Conservation (phyloP, 1,140 invertebrate species). For the Anthonomus grandis region DNA sequence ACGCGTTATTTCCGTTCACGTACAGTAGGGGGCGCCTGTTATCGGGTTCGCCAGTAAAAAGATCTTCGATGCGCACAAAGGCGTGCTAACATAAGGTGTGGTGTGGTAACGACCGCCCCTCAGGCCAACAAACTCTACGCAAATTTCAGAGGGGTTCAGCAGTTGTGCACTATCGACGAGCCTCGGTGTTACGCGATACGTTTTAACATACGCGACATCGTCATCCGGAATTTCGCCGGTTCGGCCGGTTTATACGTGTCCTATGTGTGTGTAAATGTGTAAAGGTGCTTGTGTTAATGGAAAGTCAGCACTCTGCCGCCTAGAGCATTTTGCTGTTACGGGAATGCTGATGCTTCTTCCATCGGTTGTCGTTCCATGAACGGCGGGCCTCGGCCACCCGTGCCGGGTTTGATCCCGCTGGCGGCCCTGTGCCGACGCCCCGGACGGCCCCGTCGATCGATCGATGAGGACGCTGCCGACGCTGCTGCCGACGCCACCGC, state of each 20-base stretch:
- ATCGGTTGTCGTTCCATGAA: slow-evolving; percentile 38
- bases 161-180: slow-evolving; percentile 21
- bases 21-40: slow-evolving; percentile 34
- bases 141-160: slow-evolving; percentile 30
- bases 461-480: slow-evolving; percentile 37
- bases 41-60: slow-evolving; percentile 28
- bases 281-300: neutral
- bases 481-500: slow-evolving; percentile 43
- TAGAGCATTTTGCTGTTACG: slow-evolving; percentile 2
- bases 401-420: slow-evolving; percentile 48
- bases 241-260: slow-evolving; percentile 5
- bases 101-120: slow-evolving; percentile 19
- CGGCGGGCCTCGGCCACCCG: slow-evolving; percentile 43
- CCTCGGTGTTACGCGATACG: neutral
- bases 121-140: slow-evolving; percentile 39
- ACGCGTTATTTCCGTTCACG: slow-evolving; percentile 40
- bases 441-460: slow-evolving; percentile 44
- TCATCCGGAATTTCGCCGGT: neutral
- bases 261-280: neutral
- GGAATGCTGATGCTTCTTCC: neutral
- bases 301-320: slow-evolving; percentile 15
- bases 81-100: slow-evolving; percentile 10
- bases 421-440: slow-evolving; percentile 41
- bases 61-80: slow-evolving; percentile 4
- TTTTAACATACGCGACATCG: slow-evolving; percentile 1